phyloP scores from a whole-genome alignment of 2,113 vertebrate genomes.

The Amblyopsis rosae region DNA sequence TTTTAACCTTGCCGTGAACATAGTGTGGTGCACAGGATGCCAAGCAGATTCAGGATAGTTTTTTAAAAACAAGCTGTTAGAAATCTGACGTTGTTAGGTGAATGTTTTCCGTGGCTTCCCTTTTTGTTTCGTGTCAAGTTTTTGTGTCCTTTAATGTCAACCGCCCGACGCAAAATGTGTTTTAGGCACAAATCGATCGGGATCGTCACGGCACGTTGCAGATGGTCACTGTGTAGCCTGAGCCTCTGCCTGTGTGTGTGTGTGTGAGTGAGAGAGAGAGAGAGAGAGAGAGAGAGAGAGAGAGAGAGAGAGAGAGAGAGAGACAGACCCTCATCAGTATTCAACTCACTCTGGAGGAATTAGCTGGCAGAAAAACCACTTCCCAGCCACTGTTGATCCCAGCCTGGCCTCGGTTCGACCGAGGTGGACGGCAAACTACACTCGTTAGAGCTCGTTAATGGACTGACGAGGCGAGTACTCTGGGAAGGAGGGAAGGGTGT shows the following conservation, averaged over 20 bases:
- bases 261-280: background rate
- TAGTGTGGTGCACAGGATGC: background rate
- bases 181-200: constrained; percentile 29
- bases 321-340: constrained; percentile 61
- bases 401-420: constrained; percentile 53
- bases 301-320: constrained; percentile 1
- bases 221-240: constrained; percentile 52
- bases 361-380: constrained; percentile 70
- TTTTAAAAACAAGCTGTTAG: background rate
- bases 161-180: background rate
- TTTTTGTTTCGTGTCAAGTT: background rate
- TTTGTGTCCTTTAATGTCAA: background rate
- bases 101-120: background rate
- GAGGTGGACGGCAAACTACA: constrained; percentile 65
- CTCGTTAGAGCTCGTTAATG: constrained; percentile 63
- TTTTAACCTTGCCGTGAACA: background rate
- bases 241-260: constrained; percentile 25
- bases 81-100: background rate
- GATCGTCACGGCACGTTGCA: constrained; percentile 52
- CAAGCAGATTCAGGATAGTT: background rate
- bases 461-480: constrained; percentile 37
- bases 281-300: background rate
- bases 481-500: constrained; percentile 32
- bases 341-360: constrained; percentile 67
- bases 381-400: constrained; percentile 74